These are phyloP conservation scores for Trinectes maculatus DNA, from an alignment of 2,113 vertebrate genomes.

Conservation along the genomic window DNA sequence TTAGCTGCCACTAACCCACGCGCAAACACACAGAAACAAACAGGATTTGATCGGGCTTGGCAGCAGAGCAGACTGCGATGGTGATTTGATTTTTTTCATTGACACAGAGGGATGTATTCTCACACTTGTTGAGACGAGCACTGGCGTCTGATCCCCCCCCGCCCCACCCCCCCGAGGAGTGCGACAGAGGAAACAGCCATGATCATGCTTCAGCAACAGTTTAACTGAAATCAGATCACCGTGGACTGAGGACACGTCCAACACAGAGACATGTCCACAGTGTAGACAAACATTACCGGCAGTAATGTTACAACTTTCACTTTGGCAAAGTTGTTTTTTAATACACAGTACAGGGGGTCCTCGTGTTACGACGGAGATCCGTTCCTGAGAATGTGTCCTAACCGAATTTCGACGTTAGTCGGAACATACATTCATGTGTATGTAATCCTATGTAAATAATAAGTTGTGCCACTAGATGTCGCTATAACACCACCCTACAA, in stretches of 20 bases:
- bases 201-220: slow-evolving; percentile 36
- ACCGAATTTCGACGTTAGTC: too few relatives aligned
- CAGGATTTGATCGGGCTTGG: slow-evolving; percentile 58
- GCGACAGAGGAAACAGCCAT: slow-evolving; percentile 33
- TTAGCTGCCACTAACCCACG: slow-evolving; percentile 58
- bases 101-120: slow-evolving; percentile 39
- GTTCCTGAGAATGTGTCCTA: too few relatives aligned
- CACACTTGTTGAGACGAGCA: slow-evolving; percentile 36
- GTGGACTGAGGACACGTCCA: slow-evolving; percentile 17
- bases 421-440: too few relatives aligned
- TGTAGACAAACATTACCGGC: too few relatives aligned
- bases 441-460: too few relatives aligned
- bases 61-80: slow-evolving; percentile 40
- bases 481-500: too few relatives aligned
- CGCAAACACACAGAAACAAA: slow-evolving; percentile 65
- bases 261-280: not conserved
- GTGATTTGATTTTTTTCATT: slow-evolving; percentile 54
- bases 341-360: too few relatives aligned
- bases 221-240: slow-evolving; percentile 50
- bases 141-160: slow-evolving; percentile 33
- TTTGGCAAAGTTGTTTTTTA: too few relatives aligned
- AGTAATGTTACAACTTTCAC: too few relatives aligned
- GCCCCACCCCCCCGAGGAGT: too few relatives aligned
- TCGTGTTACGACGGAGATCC: too few relatives aligned
- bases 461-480: too few relatives aligned